These are phyloP conservation scores for Maccullochella peelii DNA, from an alignment of 2,113 vertebrate genomes.

Conservation along the genomic window DNA sequence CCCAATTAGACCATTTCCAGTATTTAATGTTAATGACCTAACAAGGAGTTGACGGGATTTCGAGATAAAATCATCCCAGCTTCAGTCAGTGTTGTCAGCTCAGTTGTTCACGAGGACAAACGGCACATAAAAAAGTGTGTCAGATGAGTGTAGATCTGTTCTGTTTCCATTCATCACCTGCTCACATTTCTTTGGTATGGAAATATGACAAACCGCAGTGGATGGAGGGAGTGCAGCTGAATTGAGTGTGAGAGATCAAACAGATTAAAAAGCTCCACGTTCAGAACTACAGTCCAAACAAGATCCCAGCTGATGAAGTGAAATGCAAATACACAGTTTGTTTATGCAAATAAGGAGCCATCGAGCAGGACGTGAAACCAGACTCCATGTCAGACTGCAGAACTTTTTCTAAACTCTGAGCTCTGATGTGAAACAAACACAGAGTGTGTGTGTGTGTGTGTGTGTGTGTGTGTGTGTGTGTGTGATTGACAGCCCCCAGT, in stretches of 20 bases:
- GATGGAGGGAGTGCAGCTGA: constrained; percentile 6
- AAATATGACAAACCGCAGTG: constrained; percentile 37
- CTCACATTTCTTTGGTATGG: constrained; percentile 45
- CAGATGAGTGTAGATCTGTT: constrained; percentile 32
- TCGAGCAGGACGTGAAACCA: constrained; percentile 35
- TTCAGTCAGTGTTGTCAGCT: constrained; percentile 22
- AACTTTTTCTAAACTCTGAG: constrained; percentile 32
- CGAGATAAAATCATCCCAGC: neutral
- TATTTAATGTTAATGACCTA: constrained; percentile 4
- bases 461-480: constrained; percentile 10
- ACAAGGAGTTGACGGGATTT: neutral
- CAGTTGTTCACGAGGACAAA: constrained; percentile 38
- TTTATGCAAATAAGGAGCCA: constrained; percentile 61
- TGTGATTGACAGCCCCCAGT: constrained; percentile 38
- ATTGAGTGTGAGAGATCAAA: constrained; percentile 39
- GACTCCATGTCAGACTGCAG: constrained; percentile 48
- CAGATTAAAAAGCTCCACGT: constrained; percentile 35
- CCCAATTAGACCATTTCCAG: constrained; percentile 20
- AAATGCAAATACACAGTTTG: constrained; percentile 66
- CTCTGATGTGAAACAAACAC: constrained; percentile 39
- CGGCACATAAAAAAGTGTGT: constrained; percentile 17
- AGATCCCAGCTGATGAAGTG: constrained; percentile 48
- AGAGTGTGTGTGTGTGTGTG: constrained; percentile 9
- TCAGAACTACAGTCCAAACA: constrained; percentile 33
- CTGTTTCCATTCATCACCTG: constrained; percentile 41